Percentiles rank a stretch among this genome's conserved stretches.
phyloP scores from a whole-genome alignment of 2,113 vertebrate species.

The Laticauda laticaudata region DNA sequence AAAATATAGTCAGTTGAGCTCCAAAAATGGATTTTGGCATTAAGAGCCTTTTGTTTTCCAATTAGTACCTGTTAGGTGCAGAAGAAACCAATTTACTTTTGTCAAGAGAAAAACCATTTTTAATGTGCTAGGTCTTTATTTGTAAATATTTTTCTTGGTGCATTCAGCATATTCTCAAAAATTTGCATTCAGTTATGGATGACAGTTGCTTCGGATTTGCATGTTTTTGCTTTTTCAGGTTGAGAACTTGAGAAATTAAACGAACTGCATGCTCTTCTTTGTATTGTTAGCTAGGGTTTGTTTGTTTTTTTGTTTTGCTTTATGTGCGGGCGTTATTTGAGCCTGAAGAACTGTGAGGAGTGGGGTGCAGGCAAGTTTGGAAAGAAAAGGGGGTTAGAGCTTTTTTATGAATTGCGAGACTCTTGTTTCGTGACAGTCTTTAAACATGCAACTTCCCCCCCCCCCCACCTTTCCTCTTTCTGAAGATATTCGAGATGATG shows the following conservation, averaged over 20 bases:
- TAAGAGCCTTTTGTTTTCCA: constrained; percentile 20
- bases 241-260: background rate
- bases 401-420: background rate
- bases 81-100: background rate
- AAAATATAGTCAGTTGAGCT: constrained; percentile 2
- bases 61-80: constrained; percentile 17
- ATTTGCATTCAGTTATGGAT: background rate
- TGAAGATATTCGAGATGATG: constrained; percentile 95
- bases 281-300: fast-evolving
- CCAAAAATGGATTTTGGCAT: constrained; percentile 4
- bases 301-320: constrained; percentile 4
- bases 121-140: constrained; percentile 3
- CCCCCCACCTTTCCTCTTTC: constrained; percentile 30
- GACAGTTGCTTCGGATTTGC: background rate
- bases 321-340: constrained; percentile 15
- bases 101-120: constrained; percentile 20
- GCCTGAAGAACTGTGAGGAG: background rate
- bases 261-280: constrained; percentile 6
- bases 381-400: background rate
- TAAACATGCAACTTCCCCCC: constrained; percentile 21
- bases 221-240: background rate
- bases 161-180: background rate
- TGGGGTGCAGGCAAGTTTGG: background rate
- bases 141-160: background rate
- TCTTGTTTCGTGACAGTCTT: background rate